Base-by-base conservation (phyloP, 2,888 invertebrate genomes). In the Caenorhabditis sp. region DNA sequence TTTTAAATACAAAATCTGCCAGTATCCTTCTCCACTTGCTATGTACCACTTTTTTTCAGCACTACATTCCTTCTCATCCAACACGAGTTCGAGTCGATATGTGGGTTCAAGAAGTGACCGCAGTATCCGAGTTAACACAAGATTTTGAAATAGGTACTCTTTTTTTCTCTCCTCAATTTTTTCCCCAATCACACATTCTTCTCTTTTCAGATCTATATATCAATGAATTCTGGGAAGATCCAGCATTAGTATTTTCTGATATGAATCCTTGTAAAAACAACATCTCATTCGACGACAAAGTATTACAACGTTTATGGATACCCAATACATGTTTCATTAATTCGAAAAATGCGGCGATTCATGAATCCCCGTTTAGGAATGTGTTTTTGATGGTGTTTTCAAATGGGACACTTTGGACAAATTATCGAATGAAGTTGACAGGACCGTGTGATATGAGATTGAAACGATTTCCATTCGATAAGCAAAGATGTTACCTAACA, bases 21-120 rank as follows among this genome's bases (percentile, higher is more conserved):
- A n/a, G n/a, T n/a, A 10, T 43, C 14, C 17, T 43, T 43, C 43
- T 14, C 43, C 5, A 43, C n/a, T n/a, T n/a, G n/a, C 43, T 10
- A 60, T 43, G 14, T 36, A 36, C 26, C 26, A 61, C 2, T 8
- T 25, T 53, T 21, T 63, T 80, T 56, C 67, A 85, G 81, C 87
- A 87, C 76, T 87, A 86, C 70, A 77, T 87, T n/a, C 87, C 87
- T 4, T 72, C 83, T 1, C 84, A 87, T 76, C 87, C 87, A 14
- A 85, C 85, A 10, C 80, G 80, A 23, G 86, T 87, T 5, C 75
- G 86, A 21, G 86, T 86, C 8, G 86, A 86, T 60, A 85, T 85
- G 86, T 87, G 87, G 87, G 86, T 87, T 5, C 87, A 87, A 52
- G 87, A 87, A 72, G 87, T 87, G n/a, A 87, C 87, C 0, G 78